Evolutionary conservation across 2,888 invertebrate species (phyloP).

Genomic region (Lapara coniferarum): DNA sequence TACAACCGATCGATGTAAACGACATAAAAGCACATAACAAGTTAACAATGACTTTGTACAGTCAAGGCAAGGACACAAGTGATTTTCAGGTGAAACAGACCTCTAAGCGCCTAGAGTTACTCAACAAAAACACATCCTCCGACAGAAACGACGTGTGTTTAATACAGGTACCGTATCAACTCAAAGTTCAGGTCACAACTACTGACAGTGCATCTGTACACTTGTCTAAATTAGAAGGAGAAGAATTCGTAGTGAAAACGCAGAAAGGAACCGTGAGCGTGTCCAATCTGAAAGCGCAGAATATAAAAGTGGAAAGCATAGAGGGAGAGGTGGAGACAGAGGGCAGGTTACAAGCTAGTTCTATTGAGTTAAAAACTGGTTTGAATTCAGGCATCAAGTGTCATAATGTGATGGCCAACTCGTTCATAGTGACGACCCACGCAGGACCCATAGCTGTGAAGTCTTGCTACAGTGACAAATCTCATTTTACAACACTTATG

Average conservation of each 20-base stretch:
- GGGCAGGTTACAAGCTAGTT: constrained; percentile 68
- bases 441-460: constrained; percentile 72
- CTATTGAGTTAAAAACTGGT: constrained; percentile 75
- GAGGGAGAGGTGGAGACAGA: constrained; percentile 66
- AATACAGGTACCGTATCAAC: constrained; percentile 76
- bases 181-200: constrained; percentile 73
- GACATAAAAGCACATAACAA: constrained; percentile 73
- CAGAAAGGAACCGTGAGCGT: constrained; percentile 69
- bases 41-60: constrained; percentile 75
- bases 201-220: constrained; percentile 74
- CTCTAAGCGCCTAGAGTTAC: constrained; percentile 73
- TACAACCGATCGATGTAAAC: constrained; percentile 76
- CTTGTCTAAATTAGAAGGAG: constrained; percentile 70
- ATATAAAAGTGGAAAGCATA: constrained; percentile 68
- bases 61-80: constrained; percentile 70
- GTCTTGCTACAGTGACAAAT: constrained; percentile 77
- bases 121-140: constrained; percentile 70
- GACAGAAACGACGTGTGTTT: constrained; percentile 76
- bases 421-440: constrained; percentile 67
- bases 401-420: constrained; percentile 74
- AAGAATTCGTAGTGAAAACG: constrained; percentile 75
- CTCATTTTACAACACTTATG: constrained; percentile 76
- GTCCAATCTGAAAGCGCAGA: constrained; percentile 69
- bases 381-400: constrained; percentile 66
- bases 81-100: constrained; percentile 80